Evolutionary conservation across 2,888 invertebrate genomes (phyloP), one percentile per base, ranked within the genome.

Genomic region (Diplazon laetatorius): DNA sequence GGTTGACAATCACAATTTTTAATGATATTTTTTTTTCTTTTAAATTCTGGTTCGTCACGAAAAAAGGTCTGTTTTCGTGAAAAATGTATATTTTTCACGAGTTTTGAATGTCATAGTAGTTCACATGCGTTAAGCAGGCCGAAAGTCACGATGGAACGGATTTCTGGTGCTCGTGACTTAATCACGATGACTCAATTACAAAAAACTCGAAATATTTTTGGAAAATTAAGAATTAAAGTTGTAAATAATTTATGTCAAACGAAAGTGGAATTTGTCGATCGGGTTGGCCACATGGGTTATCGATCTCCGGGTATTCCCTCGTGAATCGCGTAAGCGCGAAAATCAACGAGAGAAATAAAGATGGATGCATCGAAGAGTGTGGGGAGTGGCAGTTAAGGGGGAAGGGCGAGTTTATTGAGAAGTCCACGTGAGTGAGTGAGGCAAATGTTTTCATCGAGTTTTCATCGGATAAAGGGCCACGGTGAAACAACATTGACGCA

Each of bases 401-500:
- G 37, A 25, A 50, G 37, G 35, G 14, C 22, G n/a, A n/a, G n/a
- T n/a, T n/a, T n/a, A n/a, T n/a, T 22, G 2, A 62, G 52, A 62
- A 57, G 50, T 44, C 55, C 52, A 14, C 6, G 46, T 16, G 39
- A 48, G 39, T 55, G 60, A 37, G 16, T 6, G 55, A 60, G 70
- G 69, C 42, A 73, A 74, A 80, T 80, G 74, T 80, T 74, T 80
- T 80, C 80, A 76, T 80, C 80, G 76, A 74, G 59, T 73, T 80
- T 76, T 70, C 68, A 72, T 76, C 50, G 66, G 71, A 74, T 77
- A 77, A 79, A 73, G 74, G 74, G 63, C 52, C 70, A 71, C 39
- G 62, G 62, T 70, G 35, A 55, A 81, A 81, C 78, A 78, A 76
- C 71, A 73, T 78, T 74, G 81, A 80, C 75, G 75, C 66, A 62